Percentiles rank a stretch among this genome's conserved stretches.
phyloP scores from a whole-genome alignment of 2,113 vertebrate genomes.

The Marmota flaviventris region DNA sequence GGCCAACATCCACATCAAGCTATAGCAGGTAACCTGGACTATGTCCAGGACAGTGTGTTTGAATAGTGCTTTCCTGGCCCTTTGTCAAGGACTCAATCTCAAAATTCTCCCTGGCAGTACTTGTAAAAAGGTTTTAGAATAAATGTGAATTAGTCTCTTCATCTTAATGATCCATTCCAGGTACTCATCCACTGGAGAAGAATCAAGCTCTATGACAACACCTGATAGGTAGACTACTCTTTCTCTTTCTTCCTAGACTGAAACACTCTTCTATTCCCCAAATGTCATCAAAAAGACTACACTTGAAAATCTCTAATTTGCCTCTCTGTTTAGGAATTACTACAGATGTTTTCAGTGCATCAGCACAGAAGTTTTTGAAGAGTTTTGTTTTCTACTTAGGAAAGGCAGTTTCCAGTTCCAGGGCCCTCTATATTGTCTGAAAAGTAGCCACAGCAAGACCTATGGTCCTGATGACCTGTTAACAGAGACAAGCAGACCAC shows the following conservation, averaged over 20 bases:
- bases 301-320: conserved; percentile 53
- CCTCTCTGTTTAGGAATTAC: conserved; percentile 33
- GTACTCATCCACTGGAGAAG: conserved; percentile 1
- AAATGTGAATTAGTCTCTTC: conserved; percentile 50
- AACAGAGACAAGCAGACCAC: conserved; percentile 51
- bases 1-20: background rate
- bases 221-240: background rate
- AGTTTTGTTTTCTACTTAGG: conserved; percentile 55
- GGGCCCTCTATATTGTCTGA: conserved; percentile 36
- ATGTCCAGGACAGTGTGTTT: background rate
- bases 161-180: conserved; percentile 21
- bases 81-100: conserved; percentile 21
- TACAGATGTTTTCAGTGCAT: conserved; percentile 19
- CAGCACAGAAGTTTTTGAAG: conserved; percentile 6
- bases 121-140: conserved; percentile 19
- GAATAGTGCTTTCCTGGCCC: conserved; percentile 54
- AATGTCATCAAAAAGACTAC: conserved; percentile 47
- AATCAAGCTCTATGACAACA: conserved; percentile 32
- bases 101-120: conserved; percentile 32
- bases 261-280: conserved; percentile 24
- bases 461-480: conserved; percentile 13
- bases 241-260: conserved; percentile 37
- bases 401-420: conserved; percentile 56
- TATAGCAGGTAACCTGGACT: conserved; percentile 1
- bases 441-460: conserved; percentile 38